Percentiles rank a stretch among this genome's conserved stretches.
These are phyloP conservation scores for human DNA, from an alignment of 2,113 vertebrate species.

Conservation along the genomic window DNA sequence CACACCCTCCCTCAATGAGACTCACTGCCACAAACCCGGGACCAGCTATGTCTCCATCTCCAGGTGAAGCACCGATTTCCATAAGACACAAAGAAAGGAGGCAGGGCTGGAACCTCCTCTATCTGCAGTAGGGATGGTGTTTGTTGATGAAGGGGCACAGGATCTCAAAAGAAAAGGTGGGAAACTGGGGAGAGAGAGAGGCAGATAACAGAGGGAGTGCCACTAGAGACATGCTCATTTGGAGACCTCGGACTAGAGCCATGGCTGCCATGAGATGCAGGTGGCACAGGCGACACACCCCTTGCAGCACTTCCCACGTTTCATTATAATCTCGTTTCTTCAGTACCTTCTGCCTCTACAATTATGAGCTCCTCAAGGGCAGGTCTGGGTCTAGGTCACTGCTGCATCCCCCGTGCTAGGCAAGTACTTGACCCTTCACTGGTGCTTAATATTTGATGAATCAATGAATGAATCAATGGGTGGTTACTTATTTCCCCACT, in stretches of 20 bases:
- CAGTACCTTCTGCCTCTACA: not conserved
- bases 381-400: not conserved
- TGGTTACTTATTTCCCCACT: not conserved
- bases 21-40: not conserved
- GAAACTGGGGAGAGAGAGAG: not conserved
- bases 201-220: not conserved
- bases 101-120: not conserved
- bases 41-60: not conserved
- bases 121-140: not conserved
- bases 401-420: no score
- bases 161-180: not conserved
- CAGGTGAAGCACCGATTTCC: not conserved
- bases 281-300: not conserved
- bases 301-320: fast-evolving
- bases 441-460: no score
- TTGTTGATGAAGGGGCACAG: not conserved
- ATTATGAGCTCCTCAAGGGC: not conserved
- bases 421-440: not conserved
- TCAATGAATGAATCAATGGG: not conserved
- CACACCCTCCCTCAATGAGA: not conserved
- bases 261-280: not conserved
- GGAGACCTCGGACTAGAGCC: not conserved
- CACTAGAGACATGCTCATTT: fast-evolving
- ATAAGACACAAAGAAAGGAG: not conserved
- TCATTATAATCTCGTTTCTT: fast-evolving